These are phyloP conservation scores for Cephalotes varians DNA, from an alignment of 2,888 invertebrate genomes.

Conservation along the genomic window DNA sequence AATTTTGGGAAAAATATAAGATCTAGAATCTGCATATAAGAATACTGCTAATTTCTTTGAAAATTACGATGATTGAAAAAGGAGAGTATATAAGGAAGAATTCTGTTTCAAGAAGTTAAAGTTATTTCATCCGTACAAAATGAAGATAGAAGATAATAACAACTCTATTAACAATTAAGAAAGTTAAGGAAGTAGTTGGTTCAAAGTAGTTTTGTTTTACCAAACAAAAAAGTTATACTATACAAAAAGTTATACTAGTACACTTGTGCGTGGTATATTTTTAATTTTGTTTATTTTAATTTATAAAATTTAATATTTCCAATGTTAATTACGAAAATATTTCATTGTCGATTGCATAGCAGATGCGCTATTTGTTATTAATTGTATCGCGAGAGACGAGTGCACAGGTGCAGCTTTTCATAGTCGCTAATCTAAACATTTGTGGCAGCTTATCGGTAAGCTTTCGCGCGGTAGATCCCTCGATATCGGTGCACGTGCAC, in stretches of 20 bases:
- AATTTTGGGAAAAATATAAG: not conserved
- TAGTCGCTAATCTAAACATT: slow-evolving; percentile 20
- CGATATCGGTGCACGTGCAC: slow-evolving; percentile 33
- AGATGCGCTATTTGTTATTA: slow-evolving; percentile 15
- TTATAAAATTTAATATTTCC: not conserved
- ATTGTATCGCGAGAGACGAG: not conserved
- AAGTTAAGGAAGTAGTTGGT: not conserved
- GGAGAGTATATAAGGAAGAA: not conserved
- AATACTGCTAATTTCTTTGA: not conserved
- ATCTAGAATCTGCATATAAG: too few species aligned
- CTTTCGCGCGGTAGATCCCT: slow-evolving; percentile 18
- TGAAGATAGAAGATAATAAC: not conserved
- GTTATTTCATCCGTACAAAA: not conserved
- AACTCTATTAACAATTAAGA: not conserved
- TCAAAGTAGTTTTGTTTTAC: not conserved
- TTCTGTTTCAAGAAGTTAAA: not conserved
- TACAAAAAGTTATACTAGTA: not conserved
- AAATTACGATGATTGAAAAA: not conserved
- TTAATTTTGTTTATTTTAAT: not conserved
- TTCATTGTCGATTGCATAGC: slow-evolving; percentile 2
- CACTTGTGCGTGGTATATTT: not conserved
- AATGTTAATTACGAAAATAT: not conserved
- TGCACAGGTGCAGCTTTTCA: slow-evolving; percentile 27
- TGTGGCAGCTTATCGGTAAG: slow-evolving; percentile 31
- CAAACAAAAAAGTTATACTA: not conserved